phyloP scores from a whole-genome alignment of 2,113 vertebrate species.

The Paramormyrops kingsleyae region DNA sequence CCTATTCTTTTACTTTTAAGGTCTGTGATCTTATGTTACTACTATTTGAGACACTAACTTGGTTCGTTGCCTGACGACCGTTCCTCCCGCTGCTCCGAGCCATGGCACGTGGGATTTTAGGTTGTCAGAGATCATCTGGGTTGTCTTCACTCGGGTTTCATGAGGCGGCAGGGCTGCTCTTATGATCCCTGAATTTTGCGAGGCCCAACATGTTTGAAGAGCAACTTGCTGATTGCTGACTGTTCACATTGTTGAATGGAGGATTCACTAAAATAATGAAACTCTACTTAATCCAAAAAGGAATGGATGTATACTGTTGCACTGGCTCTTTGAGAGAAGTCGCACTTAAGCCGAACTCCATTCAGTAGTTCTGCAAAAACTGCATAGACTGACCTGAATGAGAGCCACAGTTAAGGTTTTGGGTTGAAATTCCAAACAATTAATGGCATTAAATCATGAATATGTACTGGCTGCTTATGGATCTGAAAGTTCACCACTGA shows the following conservation, averaged over 20 bases:
- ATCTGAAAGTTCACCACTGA: neutral
- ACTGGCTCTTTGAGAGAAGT: neutral
- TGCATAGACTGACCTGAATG: neutral
- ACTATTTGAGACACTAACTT: neutral
- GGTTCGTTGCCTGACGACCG: neutral
- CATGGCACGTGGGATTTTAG: conserved; percentile 14
- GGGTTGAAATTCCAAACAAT: neutral
- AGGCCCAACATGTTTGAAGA: conserved; percentile 4
- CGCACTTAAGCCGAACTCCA: neutral
- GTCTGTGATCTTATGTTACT: neutral
- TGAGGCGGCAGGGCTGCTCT: conserved; percentile 17
- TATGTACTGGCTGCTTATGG: neutral
- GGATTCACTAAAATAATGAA: neutral
- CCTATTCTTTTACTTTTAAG: neutral
- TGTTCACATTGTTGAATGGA: neutral
- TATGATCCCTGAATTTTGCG: conserved; percentile 18
- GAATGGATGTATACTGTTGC: neutral
- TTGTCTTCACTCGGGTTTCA: conserved; percentile 8
- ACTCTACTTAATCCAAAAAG: neutral
- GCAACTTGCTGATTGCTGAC: neutral
- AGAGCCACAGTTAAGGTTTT: neutral
- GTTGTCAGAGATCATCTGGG: conserved; percentile 14
- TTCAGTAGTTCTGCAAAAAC: neutral
- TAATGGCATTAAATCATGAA: neutral
- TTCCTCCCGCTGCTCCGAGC: conserved; percentile 18